Conservation (phyloP, 2,113 vertebrate species). For the Ciconia maguari region DNA sequence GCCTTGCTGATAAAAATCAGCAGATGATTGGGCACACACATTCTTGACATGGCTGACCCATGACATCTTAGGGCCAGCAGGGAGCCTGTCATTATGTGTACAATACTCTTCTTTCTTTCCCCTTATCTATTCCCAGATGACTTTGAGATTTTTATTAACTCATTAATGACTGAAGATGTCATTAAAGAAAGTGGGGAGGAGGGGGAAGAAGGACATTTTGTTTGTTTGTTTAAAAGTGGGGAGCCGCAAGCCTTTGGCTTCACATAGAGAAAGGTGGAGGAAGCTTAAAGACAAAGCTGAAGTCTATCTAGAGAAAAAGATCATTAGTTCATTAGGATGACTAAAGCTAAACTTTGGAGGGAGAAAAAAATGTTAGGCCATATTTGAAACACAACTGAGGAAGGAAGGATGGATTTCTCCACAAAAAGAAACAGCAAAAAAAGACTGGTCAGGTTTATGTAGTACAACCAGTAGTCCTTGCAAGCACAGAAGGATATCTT, state of each 20-base stretch:
- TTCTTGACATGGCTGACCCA: constrained; percentile 99
- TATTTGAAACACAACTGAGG: background rate
- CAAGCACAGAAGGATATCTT: background rate
- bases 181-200: constrained; percentile 76
- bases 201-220: background rate
- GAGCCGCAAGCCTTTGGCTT: background rate
- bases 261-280: background rate
- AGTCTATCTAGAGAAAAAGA: background rate
- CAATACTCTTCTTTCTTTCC: constrained; percentile 93
- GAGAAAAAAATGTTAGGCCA: background rate
- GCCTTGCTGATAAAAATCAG: constrained; percentile 95
- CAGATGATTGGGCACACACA: constrained; percentile 97
- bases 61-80: constrained; percentile 91
- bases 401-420: background rate
- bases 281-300: background rate
- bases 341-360: background rate
- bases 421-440: background rate
- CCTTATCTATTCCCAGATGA: constrained; percentile 95
- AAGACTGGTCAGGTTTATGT: background rate
- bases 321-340: background rate
- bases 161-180: constrained; percentile 94
- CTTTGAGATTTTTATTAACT: constrained; percentile 99
- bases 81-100: constrained; percentile 92
- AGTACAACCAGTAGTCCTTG: background rate
- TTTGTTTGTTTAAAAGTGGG: constrained; percentile 60